Base-by-base conservation (phyloP, 2,888 invertebrate genomes). In the Caenorhabditis parvicauda region DNA sequence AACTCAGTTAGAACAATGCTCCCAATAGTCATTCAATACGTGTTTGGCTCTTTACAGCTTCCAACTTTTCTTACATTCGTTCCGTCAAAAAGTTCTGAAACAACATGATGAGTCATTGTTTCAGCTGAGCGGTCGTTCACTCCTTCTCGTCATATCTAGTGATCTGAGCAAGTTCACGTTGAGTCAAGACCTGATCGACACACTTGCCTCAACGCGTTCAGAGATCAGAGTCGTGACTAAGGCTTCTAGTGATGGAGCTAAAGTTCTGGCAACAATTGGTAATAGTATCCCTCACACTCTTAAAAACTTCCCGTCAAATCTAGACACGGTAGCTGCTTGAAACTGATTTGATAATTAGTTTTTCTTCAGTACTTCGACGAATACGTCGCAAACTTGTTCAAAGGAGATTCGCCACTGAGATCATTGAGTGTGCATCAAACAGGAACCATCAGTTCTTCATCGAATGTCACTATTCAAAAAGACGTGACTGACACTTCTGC, bases 141-240 rank as follows among this genome's bases (percentile, higher is more conserved):
- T n/a, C n/a, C n/a, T n/a, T n/a, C n/a, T n/a, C n/a, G n/a, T n/a
- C n/a, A n/a, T n/a, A n/a, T n/a, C n/a, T n/a, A n/a, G n/a, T n/a
- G n/a, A n/a, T n/a, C n/a, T n/a, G n/a, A n/a, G n/a, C n/a, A n/a
- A n/a, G n/a, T n/a, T n/a, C n/a, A n/a, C n/a, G n/a, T n/a, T n/a
- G n/a, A n/a, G n/a, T n/a, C n/a, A n/a, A n/a, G n/a, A n/a, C n/a
- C n/a, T n/a, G n/a, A n/a, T 35, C 4, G 41, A 35, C 14, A 2
- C 43, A 0, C 48, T 50, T n/a, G 35, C 28, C 2, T 17, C n/a
- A 2, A 42, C 46, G 1, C 24, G 55, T 6, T 25, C 58, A 17
- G 28, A 57, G 21, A 37, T 61, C 22, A 57, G 61, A 50, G 57
- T 57, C 25, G 42, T 53, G 6, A 51, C 57, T 19, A 56, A 56